A percentile compares a stretch with the other conserved stretches of the same genome.
Evolutionary conservation across 1,140 invertebrate species (phyloP).

Genomic region (Drosophila lacertosa): DNA sequence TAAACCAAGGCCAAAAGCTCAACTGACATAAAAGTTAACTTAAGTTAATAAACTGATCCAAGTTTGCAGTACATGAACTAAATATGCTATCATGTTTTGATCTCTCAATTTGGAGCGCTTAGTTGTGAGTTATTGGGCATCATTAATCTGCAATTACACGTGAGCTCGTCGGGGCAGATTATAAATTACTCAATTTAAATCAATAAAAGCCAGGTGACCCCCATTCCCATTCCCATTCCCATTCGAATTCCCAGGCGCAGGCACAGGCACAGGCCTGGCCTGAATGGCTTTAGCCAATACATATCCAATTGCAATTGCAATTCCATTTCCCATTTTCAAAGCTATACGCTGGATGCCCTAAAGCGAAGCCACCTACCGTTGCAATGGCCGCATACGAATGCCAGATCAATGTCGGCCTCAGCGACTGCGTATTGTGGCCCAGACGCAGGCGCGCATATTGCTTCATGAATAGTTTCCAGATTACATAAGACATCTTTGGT

Average conservation of each 20-base stretch:
- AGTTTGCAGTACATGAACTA: neutral
- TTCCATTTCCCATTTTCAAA: conserved; percentile 31
- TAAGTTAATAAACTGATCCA: neutral
- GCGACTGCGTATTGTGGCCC: conserved; percentile 42
- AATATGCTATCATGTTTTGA: conserved; percentile 35
- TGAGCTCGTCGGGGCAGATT: conserved; percentile 36
- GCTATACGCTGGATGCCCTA: neutral
- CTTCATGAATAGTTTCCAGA: conserved; percentile 84
- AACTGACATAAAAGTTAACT: no score
- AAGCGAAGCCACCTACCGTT: conserved; percentile 43
- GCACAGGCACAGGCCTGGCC: neutral
- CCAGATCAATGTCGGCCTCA: conserved; percentile 72
- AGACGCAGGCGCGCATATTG: conserved; percentile 76
- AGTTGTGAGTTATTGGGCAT: conserved; percentile 42
- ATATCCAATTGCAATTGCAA: conserved; percentile 12
- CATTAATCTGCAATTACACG: conserved; percentile 69
- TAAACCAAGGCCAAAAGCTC: no score
- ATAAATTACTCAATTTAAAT: conserved; percentile 80
- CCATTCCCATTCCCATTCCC: no score
- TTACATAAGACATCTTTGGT: conserved; percentile 80
- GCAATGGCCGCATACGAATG: conserved; percentile 71
- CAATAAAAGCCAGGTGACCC: conserved; percentile 67
- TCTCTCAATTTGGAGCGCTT: conserved; percentile 49
- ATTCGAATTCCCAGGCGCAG: conserved; percentile 5
- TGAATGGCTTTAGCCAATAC: neutral